phyloP scores from a whole-genome alignment of 2,888 invertebrate genomes.

The Aleiodes testaceus region DNA sequence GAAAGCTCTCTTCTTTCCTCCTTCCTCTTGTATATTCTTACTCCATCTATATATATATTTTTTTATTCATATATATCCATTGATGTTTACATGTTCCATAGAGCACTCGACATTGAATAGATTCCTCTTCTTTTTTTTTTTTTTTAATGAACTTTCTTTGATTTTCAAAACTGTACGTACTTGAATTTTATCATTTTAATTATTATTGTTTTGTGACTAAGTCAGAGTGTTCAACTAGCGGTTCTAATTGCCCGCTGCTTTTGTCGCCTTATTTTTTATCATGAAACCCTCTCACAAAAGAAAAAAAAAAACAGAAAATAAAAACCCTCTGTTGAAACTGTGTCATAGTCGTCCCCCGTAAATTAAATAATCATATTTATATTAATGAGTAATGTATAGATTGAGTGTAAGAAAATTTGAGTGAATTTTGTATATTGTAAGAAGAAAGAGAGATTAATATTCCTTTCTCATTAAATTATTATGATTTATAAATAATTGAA shows the following conservation, averaged over 20 bases:
- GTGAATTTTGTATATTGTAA: constrained; percentile 3
- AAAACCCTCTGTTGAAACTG: neutral
- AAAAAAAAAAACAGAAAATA: too few relatives aligned
- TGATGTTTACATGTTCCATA: constrained; percentile 35
- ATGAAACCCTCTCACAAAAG: neutral
- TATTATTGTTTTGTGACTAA: constrained; percentile 12
- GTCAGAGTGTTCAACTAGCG: constrained; percentile 23
- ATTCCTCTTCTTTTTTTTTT: constrained; percentile 14
- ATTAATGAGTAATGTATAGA: constrained; percentile 7
- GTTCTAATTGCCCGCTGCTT: constrained; percentile 15
- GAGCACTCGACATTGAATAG: constrained; percentile 29
- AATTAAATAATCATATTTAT: constrained; percentile 4
- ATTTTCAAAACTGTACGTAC: neutral
- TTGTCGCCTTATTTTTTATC: constrained; percentile 21
- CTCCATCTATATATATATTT: neutral
- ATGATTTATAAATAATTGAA: neutral
- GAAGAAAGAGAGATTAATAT: neutral
- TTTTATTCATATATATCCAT: constrained; percentile 27
- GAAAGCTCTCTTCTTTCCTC: constrained; percentile 25
- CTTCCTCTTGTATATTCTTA: neutral
- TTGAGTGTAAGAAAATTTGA: neutral
- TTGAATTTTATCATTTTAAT: neutral
- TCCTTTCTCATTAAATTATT: neutral
- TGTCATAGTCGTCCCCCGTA: constrained; percentile 9
- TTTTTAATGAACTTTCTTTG: neutral